These are phyloP conservation scores for Aspidapion aeneum DNA, from an alignment of 2,888 invertebrate species.

Conservation along the genomic window DNA sequence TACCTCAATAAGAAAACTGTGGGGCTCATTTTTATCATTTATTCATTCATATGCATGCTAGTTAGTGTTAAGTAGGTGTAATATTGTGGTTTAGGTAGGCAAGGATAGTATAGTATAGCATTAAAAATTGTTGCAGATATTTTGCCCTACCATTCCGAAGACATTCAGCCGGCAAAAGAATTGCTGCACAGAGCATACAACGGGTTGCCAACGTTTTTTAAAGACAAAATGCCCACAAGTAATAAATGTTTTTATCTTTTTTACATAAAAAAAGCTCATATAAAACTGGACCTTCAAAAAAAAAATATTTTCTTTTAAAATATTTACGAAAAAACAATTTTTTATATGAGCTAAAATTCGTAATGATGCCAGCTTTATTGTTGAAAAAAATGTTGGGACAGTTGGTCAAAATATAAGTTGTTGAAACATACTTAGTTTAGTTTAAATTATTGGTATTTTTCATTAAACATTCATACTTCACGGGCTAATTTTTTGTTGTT, in stretches of 20 bases:
- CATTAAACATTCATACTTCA: neutral
- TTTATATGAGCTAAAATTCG: neutral
- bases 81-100: too few species aligned
- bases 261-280: slow-evolving; percentile 7
- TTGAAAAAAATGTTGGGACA: slow-evolving; percentile 26
- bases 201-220: slow-evolving; percentile 86
- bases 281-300: slow-evolving; percentile 2
- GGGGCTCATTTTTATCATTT: too few species aligned
- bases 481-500: neutral
- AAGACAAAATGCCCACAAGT: slow-evolving; percentile 43
- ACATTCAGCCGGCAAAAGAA: slow-evolving; percentile 66
- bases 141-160: slow-evolving; percentile 67
- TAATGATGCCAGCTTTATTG: slow-evolving; percentile 19
- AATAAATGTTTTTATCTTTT: slow-evolving; percentile 14
- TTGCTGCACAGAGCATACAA: slow-evolving; percentile 86
- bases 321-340: too few species aligned
- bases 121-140: slow-evolving; percentile 60
- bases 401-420: too few species aligned
- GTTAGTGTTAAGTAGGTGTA: too few species aligned
- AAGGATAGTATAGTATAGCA: too few species aligned
- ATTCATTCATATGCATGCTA: too few species aligned
- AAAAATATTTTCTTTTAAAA: too few species aligned
- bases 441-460: too few species aligned
- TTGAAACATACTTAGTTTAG: too few species aligned
- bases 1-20: too few species aligned